A percentile compares a stretch with the other conserved stretches of the same genome.
Evolutionary conservation across 2,888 invertebrate species (phyloP).

Genomic region (Macrophya annulata): DNA sequence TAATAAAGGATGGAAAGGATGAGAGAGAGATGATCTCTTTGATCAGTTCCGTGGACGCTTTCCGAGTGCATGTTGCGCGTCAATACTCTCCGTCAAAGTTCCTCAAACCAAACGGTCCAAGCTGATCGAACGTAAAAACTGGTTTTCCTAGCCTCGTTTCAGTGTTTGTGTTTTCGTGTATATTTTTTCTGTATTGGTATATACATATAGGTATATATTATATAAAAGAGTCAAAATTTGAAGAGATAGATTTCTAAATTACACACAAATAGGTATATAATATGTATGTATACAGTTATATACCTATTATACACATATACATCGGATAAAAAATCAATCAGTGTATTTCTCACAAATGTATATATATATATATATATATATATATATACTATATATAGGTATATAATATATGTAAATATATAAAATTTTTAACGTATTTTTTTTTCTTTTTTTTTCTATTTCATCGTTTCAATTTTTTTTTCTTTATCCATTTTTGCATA

Average conservation of each 20-base stretch:
- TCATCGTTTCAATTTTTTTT: not conserved
- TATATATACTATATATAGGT: not conserved
- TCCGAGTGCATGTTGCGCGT: slow-evolving; percentile 66
- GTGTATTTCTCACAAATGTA: not conserved
- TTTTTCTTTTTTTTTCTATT: not conserved
- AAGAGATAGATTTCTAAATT: slow-evolving; percentile 23
- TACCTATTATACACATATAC: too few relatives aligned
- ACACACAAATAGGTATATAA: not conserved
- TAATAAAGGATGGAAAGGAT: slow-evolving; percentile 43
- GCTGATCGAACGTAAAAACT: slow-evolving; percentile 27
- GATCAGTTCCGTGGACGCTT: slow-evolving; percentile 68
- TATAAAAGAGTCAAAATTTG: slow-evolving; percentile 3
- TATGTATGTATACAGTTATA: not conserved
- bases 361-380: not conserved
- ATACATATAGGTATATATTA: too few relatives aligned
- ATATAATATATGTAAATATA: not conserved
- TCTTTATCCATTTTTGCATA: not conserved
- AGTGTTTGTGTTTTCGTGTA: not conserved
- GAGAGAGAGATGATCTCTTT: slow-evolving; percentile 63
- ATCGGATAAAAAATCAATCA: slow-evolving; percentile 8
- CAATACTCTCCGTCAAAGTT: slow-evolving; percentile 50
- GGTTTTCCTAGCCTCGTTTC: not conserved
- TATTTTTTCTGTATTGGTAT: too few relatives aligned
- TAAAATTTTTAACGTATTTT: not conserved
- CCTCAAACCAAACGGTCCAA: slow-evolving; percentile 11